A percentile compares a stretch with the other conserved stretches of the same genome.
These are phyloP conservation scores for Amblyjoppa fuscipennis DNA, from an alignment of 2,888 invertebrate species.

Conservation along the genomic window DNA sequence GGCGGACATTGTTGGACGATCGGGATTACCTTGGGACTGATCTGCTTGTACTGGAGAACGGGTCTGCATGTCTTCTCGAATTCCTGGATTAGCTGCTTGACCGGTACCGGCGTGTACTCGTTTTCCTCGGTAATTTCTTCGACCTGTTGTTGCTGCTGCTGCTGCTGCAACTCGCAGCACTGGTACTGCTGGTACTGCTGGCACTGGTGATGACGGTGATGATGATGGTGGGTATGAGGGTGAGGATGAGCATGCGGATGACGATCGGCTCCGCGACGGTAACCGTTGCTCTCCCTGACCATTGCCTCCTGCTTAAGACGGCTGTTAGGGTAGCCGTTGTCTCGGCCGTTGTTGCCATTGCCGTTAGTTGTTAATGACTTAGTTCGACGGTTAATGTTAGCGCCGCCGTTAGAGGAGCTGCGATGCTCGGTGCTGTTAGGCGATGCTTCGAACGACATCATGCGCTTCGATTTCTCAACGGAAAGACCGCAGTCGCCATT, in stretches of 20 bases:
- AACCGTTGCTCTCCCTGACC: slow-evolving; percentile 52
- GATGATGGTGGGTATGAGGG: slow-evolving; percentile 56
- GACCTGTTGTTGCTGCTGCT: slow-evolving; percentile 79
- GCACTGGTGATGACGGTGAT: slow-evolving; percentile 46
- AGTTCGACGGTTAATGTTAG: slow-evolving; percentile 65
- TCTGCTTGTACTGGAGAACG: slow-evolving; percentile 86
- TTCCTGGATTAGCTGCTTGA: slow-evolving; percentile 87
- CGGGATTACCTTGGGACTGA: slow-evolving; percentile 80
- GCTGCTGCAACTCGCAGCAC: slow-evolving; percentile 74
- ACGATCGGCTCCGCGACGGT: slow-evolving; percentile 50
- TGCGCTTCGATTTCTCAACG: slow-evolving; percentile 75
- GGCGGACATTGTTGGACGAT: slow-evolving; percentile 77
- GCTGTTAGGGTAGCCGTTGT: slow-evolving; percentile 64
- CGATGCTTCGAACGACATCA: slow-evolving; percentile 71
- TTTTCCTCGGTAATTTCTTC: slow-evolving; percentile 72
- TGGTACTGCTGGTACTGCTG: slow-evolving; percentile 72
- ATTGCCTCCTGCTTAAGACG: slow-evolving; percentile 76
- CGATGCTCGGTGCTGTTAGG: slow-evolving; percentile 62
- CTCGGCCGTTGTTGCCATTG: slow-evolving; percentile 74
- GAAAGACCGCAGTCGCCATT: slow-evolving; percentile 44
- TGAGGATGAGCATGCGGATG: slow-evolving; percentile 54
- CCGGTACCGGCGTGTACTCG: slow-evolving; percentile 84
- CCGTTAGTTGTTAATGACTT: slow-evolving; percentile 71
- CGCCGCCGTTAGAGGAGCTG: slow-evolving; percentile 49
- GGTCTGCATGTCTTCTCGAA: slow-evolving; percentile 89